Evolutionary conservation across 2,888 invertebrate species (phyloP).

Genomic region (Rotaria sp.): DNA sequence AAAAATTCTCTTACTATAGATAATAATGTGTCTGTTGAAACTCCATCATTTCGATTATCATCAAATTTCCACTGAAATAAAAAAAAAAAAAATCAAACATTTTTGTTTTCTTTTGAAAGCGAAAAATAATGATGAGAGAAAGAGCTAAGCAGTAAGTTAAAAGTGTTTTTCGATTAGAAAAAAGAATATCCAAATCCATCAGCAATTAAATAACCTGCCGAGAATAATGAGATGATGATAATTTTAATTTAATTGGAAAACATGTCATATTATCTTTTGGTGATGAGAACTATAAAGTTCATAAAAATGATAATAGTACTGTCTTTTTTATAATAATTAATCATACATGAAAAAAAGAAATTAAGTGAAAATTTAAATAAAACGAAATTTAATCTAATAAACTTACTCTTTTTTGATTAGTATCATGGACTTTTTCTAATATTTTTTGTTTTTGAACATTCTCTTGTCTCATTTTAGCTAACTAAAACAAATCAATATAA

Average conservation of each 20-base stretch:
- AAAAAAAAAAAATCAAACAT: not conserved
- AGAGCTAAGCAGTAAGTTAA: not conserved
- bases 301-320: too few relatives aligned
- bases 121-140: not conserved
- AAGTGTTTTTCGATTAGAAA: not conserved
- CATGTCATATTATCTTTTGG: not conserved
- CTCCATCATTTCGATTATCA: not conserved
- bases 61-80: not conserved
- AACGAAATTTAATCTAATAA: not conserved
- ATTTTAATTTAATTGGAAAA: not conserved
- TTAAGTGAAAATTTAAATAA: not conserved
- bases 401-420: conserved; percentile 7
- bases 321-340: too few relatives aligned
- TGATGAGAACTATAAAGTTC: too few relatives aligned
- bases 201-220: not conserved
- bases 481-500: not conserved
- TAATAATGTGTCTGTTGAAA: not conserved
- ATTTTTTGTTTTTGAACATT: not conserved
- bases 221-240: not conserved
- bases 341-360: too few relatives aligned
- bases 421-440: not conserved
- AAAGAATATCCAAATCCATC: not conserved
- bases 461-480: not conserved
- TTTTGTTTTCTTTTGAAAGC: not conserved
- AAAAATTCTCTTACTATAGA: not conserved